phyloP scores from a whole-genome alignment of 1,140 invertebrate genomes.

The Drosophila virilis region DNA sequence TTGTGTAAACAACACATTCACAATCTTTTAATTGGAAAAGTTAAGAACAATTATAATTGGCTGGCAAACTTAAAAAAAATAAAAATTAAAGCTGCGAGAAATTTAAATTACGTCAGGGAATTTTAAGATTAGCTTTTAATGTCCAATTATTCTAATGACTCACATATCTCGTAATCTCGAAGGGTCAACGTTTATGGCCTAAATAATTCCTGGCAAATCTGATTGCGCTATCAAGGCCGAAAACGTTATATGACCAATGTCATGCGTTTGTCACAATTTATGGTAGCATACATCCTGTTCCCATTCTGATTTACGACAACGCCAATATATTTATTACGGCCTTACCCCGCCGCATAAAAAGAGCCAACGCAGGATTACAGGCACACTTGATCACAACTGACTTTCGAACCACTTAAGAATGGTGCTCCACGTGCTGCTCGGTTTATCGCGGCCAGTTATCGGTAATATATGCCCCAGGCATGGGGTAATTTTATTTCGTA shows the following conservation, averaged over 20 bases:
- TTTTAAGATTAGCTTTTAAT: not conserved
- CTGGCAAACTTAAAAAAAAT: no score
- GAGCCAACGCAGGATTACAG: not conserved
- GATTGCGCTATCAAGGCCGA: constrained; percentile 22
- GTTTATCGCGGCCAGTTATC: constrained; percentile 14
- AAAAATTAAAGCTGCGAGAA: no score
- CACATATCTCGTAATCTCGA: not conserved
- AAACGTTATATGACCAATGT: not conserved
- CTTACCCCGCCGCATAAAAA: not conserved
- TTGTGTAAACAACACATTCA: no score
- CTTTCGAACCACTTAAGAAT: constrained; percentile 1
- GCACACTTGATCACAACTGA: not conserved
- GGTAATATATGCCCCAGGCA: not conserved
- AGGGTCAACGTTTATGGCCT: not conserved
- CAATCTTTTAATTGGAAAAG: no score
- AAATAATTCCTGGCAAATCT: not conserved
- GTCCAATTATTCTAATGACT: constrained; percentile 5
- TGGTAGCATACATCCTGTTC: not conserved
- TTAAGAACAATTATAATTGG: no score
- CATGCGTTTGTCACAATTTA: constrained; percentile 13
- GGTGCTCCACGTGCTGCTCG: constrained; percentile 15
- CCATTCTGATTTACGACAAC: constrained; percentile 43
- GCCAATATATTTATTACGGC: constrained; percentile 1
- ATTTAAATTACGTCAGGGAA: no score
- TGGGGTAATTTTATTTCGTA: not conserved